Evolutionary conservation across 2,797 vertebrate species (phyloP), one percentile per base, ranked within the genome.

Genomic region (Typhlichthys subterraneus): DNA sequence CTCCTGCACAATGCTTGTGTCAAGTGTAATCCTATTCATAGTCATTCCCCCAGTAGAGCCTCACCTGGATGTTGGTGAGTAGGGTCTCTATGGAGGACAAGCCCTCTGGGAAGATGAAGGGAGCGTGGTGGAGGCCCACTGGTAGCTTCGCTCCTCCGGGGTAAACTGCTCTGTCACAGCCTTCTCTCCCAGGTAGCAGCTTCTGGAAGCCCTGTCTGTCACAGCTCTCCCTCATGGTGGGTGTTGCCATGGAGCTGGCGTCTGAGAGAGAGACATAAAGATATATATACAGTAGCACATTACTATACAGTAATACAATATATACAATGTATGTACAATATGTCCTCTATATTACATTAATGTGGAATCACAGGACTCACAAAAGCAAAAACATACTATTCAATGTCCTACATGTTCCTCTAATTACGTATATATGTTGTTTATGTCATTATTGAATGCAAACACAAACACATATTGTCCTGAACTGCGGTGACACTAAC

Each of bases 21-120:
- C 31, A 42, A 33, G 33, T 33, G 31, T 14, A 55, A 13, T 42
- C 2, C 31, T 48, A n/a, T 48, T 48, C 74, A 81, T 71, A 79
- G 82, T 71, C 84, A 80, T 4, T 84, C 75, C 81, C 77, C 75
- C 71, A 42, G 76, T 80, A 91, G 79, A 94, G 87, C 92, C 86
- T 89, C 90, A 99, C 97, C 97, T 99, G 97, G 90, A 99, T 99
- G 88, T 99, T 99, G 73, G 97, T 98, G 88, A 99, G 95, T 77
- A 99, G 95, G 57, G 97, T 98, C 94, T 99, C 97, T 93, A 99
- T 99, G 88, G 97, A 99, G 87, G 97, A 99, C 92, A 99, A 77
- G 87, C 97, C 97, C 90, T 99, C 97, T 53, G 97, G 97, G 91
- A 98, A 99, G 87, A 98, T 95, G 88, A 98, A 95, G 84, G 96